Evolutionary conservation across 2,113 vertebrate species (phyloP).

Genomic region (Tragelaphus imberbis): DNA sequence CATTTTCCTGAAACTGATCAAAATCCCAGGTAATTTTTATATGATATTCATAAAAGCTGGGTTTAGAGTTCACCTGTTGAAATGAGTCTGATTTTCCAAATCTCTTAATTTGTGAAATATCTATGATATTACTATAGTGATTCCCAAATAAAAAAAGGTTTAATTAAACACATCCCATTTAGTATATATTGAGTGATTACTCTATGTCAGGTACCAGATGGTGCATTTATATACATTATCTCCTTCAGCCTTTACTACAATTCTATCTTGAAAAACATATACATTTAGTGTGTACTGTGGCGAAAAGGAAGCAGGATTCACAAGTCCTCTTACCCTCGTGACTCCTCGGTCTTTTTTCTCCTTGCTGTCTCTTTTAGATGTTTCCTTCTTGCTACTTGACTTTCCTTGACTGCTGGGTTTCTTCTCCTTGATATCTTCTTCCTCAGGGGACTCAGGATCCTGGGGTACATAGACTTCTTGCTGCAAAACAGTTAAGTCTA

Average conservation of each 20-base stretch:
- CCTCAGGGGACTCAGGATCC: slow-evolving; percentile 74
- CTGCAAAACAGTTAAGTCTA: slow-evolving; percentile 65
- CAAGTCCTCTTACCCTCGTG: slow-evolving; percentile 69
- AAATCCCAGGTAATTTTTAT: background rate
- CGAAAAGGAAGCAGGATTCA: background rate
- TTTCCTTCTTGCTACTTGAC: slow-evolving; percentile 77
- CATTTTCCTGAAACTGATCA: slow-evolving; percentile 78
- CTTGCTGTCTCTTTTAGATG: slow-evolving; percentile 74
- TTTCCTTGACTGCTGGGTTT: slow-evolving; percentile 74
- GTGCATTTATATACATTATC: background rate
- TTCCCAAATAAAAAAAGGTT: slow-evolving; percentile 23
- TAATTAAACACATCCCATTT: background rate
- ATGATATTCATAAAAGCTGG: background rate
- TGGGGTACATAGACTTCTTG: slow-evolving; percentile 80
- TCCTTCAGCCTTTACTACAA: background rate
- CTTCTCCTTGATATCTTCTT: slow-evolving; percentile 75
- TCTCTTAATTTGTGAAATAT: background rate
- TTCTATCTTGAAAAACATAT: background rate
- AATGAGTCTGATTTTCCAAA: slow-evolving; percentile 8
- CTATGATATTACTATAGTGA: background rate
- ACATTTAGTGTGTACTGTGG: background rate
- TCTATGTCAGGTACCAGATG: background rate
- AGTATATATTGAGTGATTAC: background rate
- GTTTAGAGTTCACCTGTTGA: slow-evolving; percentile 11
- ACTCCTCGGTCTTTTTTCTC: slow-evolving; percentile 80